phyloP scores from a whole-genome alignment of 2,113 vertebrate species.

The Crypturellus undulatus region DNA sequence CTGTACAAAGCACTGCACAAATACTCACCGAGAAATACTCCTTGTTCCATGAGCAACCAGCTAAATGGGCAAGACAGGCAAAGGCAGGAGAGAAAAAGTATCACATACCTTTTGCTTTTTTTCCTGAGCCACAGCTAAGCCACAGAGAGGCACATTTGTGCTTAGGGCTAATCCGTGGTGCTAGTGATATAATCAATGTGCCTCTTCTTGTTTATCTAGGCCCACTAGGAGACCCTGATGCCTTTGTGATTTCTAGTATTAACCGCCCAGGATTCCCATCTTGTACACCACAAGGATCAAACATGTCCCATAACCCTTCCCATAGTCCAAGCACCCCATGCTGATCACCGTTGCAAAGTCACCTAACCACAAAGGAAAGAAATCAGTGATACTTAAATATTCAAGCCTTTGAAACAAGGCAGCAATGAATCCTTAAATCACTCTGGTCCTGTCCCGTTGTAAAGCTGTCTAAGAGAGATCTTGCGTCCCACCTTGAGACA shows the following conservation, averaged over 20 bases:
- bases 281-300: not conserved
- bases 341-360: not conserved
- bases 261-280: not conserved
- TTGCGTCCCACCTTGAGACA: not conserved
- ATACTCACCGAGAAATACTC: not conserved
- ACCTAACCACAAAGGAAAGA: not conserved
- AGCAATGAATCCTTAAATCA: not conserved
- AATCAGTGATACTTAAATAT: not conserved
- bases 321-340: not conserved
- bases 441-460: not conserved
- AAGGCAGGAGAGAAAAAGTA: not conserved
- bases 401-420: not conserved
- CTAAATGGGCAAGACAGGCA: not conserved
- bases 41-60: not conserved
- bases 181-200: not conserved
- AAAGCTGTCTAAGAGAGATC: not conserved
- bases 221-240: not conserved
- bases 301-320: fast-evolving
- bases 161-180: not conserved
- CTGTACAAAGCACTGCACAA: not conserved
- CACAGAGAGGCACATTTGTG: not conserved
- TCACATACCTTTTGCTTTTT: not conserved
- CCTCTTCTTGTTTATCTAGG: not conserved
- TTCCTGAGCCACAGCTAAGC: not conserved
- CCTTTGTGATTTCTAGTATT: not conserved